Conservation (phyloP, 1,140 invertebrate genomes). For the Papilio dardanus region DNA sequence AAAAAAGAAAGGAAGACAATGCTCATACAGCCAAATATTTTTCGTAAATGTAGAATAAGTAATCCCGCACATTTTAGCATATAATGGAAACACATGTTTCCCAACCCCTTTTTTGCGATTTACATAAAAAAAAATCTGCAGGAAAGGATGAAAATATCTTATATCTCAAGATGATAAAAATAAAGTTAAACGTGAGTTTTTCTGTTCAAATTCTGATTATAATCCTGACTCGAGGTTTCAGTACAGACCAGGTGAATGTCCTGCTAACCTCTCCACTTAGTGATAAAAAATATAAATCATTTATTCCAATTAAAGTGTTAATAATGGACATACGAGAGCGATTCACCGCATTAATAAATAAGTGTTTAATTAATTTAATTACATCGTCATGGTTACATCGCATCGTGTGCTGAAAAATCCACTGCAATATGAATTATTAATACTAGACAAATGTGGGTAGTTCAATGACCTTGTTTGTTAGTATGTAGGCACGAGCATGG, state of each 20-base stretch:
- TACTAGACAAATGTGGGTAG: slow-evolving; percentile 64
- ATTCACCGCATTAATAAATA: slow-evolving; percentile 34
- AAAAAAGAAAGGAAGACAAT: background rate
- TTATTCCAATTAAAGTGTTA: slow-evolving; percentile 23
- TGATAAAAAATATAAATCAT: slow-evolving; percentile 23
- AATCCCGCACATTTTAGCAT: background rate
- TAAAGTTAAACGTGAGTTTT: background rate
- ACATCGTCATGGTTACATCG: slow-evolving; percentile 35
- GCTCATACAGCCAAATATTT: background rate
- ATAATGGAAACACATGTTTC: background rate
- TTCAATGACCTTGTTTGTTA: slow-evolving; percentile 60
- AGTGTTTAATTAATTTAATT: slow-evolving; percentile 35
- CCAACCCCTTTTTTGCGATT: background rate
- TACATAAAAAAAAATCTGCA: background rate
- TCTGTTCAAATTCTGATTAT: background rate
- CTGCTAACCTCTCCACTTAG: background rate
- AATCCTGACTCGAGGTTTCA: background rate
- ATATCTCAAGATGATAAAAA: background rate
- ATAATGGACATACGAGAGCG: slow-evolving; percentile 11
- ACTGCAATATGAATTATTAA: slow-evolving; percentile 74
- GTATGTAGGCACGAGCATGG: slow-evolving; percentile 46
- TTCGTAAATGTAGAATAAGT: background rate
- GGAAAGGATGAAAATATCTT: background rate
- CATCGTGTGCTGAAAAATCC: slow-evolving; percentile 41
- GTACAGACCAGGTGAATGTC: background rate